Evolutionary conservation across 2,888 invertebrate genomes (phyloP).

Genomic region (Lasioglossum pauxillum): DNA sequence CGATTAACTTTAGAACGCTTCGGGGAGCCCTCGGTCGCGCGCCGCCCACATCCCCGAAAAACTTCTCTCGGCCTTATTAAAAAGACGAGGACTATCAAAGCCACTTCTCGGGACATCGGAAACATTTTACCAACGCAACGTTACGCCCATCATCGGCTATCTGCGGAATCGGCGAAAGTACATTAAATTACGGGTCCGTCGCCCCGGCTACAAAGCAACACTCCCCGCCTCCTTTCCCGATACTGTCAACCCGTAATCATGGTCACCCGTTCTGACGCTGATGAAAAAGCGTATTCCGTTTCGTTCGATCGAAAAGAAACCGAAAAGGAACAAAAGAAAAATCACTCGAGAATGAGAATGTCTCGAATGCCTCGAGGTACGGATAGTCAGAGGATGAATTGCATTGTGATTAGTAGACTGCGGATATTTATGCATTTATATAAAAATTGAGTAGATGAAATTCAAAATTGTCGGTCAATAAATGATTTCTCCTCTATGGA

Average conservation of each 20-base stretch:
- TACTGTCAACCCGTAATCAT: slow-evolving; percentile 46
- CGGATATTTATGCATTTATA: no score
- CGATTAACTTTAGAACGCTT: slow-evolving; percentile 50
- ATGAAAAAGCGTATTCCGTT: slow-evolving; percentile 5
- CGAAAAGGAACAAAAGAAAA: background rate
- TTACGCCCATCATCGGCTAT: slow-evolving; percentile 50
- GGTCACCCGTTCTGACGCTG: background rate
- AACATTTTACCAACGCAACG: slow-evolving; percentile 52
- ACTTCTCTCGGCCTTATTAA: slow-evolving; percentile 45
- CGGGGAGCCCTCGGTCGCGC: slow-evolving; percentile 25
- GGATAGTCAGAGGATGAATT: background rate
- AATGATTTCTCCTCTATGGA: no score
- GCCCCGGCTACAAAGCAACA: slow-evolving; percentile 16
- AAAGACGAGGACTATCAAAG: slow-evolving; percentile 51
- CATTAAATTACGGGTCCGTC: slow-evolving; percentile 53
- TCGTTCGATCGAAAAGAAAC: slow-evolving; percentile 16
- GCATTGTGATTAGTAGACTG: background rate
- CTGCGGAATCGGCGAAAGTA: slow-evolving; percentile 57
- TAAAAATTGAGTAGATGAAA: no score
- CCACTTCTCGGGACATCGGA: slow-evolving; percentile 55
- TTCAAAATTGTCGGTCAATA: no score
- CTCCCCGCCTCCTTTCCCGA: slow-evolving; percentile 35
- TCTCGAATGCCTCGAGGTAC: background rate
- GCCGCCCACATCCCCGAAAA: slow-evolving; percentile 49
- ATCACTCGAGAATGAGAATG: background rate